phyloP scores from a whole-genome alignment of 2,888 invertebrate species.

The Drosophila borborema region DNA sequence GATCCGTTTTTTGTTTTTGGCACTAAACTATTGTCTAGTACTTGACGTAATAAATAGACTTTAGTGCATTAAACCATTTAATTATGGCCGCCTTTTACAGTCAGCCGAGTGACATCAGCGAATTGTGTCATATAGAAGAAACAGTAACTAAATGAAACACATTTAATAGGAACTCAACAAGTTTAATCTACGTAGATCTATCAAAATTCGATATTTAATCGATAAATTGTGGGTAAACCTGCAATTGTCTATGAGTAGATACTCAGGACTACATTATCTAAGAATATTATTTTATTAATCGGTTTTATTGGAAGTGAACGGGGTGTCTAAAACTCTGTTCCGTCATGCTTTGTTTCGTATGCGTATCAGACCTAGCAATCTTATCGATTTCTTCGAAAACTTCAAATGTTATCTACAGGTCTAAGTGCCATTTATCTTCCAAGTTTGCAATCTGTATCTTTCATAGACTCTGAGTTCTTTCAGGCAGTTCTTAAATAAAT shows the following conservation, averaged over 20 bases:
- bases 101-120: conserved; percentile 45
- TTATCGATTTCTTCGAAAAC: not conserved
- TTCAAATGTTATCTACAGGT: not conserved
- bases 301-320: not conserved
- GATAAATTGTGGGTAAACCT: not conserved
- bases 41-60: conserved; percentile 28
- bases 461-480: not conserved
- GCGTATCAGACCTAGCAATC: not conserved
- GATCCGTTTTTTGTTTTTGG: conserved; percentile 4
- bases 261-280: not conserved
- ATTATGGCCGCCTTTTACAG: conserved; percentile 16
- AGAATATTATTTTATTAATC: not conserved
- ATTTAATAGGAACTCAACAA: not conserved
- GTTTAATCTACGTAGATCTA: not conserved
- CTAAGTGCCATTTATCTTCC: not conserved
- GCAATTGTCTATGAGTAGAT: not conserved
- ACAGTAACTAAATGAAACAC: not conserved
- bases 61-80: conserved; percentile 14
- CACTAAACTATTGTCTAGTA: conserved; percentile 12
- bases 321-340: not conserved
- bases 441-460: not conserved
- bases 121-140: conserved; percentile 40
- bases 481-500: not conserved
- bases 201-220: not conserved
- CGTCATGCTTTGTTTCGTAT: not conserved